Evolutionary conservation across 2,113 vertebrate species (phyloP).

Genomic region (Varanus salvator): DNA sequence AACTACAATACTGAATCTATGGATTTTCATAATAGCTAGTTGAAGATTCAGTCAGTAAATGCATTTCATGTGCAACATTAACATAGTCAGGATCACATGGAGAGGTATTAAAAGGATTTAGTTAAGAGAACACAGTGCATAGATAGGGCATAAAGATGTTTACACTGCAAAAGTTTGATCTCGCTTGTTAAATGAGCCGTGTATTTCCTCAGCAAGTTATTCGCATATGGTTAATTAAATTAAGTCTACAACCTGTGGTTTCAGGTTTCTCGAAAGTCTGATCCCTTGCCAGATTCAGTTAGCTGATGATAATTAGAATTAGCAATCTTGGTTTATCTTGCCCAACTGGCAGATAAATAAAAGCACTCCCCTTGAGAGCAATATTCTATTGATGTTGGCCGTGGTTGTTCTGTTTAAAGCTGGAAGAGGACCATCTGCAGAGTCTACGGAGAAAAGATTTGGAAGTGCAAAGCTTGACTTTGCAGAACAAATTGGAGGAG

Average conservation of each 20-base stretch:
- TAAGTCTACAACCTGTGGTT: slow-evolving; percentile 8
- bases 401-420: slow-evolving; percentile 64
- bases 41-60: slow-evolving; percentile 22
- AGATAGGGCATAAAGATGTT: not conserved
- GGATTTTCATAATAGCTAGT: slow-evolving; percentile 4
- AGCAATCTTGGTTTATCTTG: slow-evolving; percentile 43
- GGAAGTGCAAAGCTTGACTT: slow-evolving; percentile 89
- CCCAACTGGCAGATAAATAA: not conserved
- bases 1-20: not conserved
- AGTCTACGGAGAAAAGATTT: slow-evolving; percentile 84
- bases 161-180: not conserved
- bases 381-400: slow-evolving; percentile 31
- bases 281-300: slow-evolving; percentile 33
- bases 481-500: slow-evolving; percentile 84
- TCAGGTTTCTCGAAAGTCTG: slow-evolving; percentile 34
- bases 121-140: slow-evolving; percentile 20
- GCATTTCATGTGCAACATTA: not conserved
- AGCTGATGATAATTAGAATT: slow-evolving; percentile 33
- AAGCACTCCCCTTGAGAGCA: not conserved
- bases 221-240: slow-evolving; percentile 39
- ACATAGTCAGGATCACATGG: not conserved
- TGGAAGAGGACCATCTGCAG: slow-evolving; percentile 85
- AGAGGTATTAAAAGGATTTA: slow-evolving; percentile 1
- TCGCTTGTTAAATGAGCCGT: slow-evolving; percentile 17
- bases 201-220: slow-evolving; percentile 17